Evolutionary conservation across 2,888 invertebrate species (phyloP), one percentile per base, ranked within the genome.

Genomic region (Volucella inflata): DNA sequence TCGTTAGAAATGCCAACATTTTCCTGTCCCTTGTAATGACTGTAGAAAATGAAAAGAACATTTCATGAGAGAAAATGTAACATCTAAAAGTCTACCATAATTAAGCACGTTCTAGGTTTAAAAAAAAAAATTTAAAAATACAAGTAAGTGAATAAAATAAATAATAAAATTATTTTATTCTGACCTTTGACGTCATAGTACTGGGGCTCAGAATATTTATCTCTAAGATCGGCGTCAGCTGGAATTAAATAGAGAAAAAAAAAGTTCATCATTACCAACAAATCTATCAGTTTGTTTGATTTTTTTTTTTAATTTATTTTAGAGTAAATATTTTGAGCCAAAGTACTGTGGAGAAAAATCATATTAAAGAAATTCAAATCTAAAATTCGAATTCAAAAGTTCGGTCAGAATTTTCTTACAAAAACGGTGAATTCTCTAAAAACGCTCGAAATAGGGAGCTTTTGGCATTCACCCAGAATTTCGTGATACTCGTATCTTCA

Each of bases 171-270:
- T 36, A 10, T 14, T 36, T 59, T 38, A 67, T 38, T 87, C 89
- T 88, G 88, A 91, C 91, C 91, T 91, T 91, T 91, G 62, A 89
- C 88, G 80, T 91, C 90, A 87, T 90, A 90, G 88, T 89, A 90
- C 74, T 89, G 88, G 81, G 89, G 89, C 67, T 91, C 90, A 79
- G 90, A 90, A 87, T 89, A 90, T 87, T 88, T 89, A 80, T 89
- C 90, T 87, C 88, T 89, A 81, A 89, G 87, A 87, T 91, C 91
- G 87, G 89, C 89, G 87, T 90, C 89, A 85, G 90, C 91, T 91
- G 89, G 71, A 90, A 90, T 87, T 81, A 87, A 88, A 89, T 82
- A 88, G 80, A 88, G 42, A 79, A 87, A 75, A 71, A 48, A 77
- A 76, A 44, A 79, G 21, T 55, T 57, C 53, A 60, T 55, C 57